Evolutionary conservation across 2,113 vertebrate species (phyloP), one percentile per base, ranked within the genome.

Genomic region (Capricornis sumatraensis): DNA sequence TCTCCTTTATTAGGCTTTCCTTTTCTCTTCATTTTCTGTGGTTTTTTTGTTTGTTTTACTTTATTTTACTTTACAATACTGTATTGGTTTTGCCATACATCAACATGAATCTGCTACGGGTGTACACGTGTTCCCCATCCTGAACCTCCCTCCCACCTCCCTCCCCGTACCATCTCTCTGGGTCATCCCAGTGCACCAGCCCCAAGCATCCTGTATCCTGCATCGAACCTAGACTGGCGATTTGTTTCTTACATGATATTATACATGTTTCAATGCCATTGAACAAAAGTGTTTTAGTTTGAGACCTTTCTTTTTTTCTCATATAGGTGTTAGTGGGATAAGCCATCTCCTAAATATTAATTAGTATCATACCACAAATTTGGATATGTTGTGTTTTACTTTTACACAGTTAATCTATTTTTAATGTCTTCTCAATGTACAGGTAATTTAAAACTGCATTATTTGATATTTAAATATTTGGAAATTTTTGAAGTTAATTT

Each of bases 91-190:
- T 23, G 2, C 21, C 53, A 55, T 23, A 55, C 19, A 55, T 55
- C 53, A 55, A 3, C 7, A 55, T 55, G 53, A 55, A 55, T 55
- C 53, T 0, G 0, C 21, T 21, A 55, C 7, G 1, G 0, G 53
- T 55, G 53, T 55, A 55, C 53, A 55, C 23, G 7, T 23, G 21
- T 55, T 55, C 53, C 21, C 53, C 23, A 23, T 55, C 21, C 53
- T 55, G 53, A 55, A 55, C 53, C 53, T 23, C 19, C 53, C 21
- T 55, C 53, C 53, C 53, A 2, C 2, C 19, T 55, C 19, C 19
- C 53, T 55, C 53, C 21, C 53, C 53, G 23, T 55, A 55, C 19
- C 53, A 55, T 55, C 53, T 55, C 53, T 55, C 53, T 55, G 21
- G 53, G 53, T 55, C 21, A 55, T 55, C 53, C 53, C 53, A 9